Conservation (phyloP, 2,797 vertebrate species). For the Chloroceryle amazona region DNA sequence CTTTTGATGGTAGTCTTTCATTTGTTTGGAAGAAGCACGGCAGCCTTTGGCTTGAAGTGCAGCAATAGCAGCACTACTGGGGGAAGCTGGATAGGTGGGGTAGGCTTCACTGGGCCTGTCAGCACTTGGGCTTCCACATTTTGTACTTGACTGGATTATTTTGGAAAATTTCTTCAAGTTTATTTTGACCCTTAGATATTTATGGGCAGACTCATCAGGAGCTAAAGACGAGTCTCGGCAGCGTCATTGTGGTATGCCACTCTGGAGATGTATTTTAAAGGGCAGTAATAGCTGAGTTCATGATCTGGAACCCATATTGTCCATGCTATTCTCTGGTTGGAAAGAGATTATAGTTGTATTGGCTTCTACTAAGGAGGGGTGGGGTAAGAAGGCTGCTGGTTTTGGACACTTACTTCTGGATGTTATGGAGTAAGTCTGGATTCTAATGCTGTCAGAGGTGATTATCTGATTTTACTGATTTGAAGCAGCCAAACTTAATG, state of each 20-base stretch:
- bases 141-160: neutral
- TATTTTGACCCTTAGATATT: neutral
- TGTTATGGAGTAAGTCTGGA: neutral
- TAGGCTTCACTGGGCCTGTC: neutral
- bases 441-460: neutral
- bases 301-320: neutral
- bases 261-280: neutral
- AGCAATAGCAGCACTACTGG: neutral
- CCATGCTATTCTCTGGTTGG: neutral
- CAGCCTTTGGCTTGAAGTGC: neutral
- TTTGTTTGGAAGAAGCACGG: neutral
- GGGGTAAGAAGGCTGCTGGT: neutral
- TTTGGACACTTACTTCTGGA: neutral
- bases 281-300: accelerated
- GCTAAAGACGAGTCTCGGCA: neutral
- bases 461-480: neutral
- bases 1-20: neutral
- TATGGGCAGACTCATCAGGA: neutral
- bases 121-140: neutral
- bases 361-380: neutral
- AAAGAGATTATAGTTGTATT: neutral
- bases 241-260: neutral
- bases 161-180: neutral
- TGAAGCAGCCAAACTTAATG: neutral
- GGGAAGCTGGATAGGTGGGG: neutral